Percentiles rank a stretch among this genome's conserved stretches.
Conservation (phyloP, 2,888 invertebrate species). For the Eledone cirrhosa region DNA sequence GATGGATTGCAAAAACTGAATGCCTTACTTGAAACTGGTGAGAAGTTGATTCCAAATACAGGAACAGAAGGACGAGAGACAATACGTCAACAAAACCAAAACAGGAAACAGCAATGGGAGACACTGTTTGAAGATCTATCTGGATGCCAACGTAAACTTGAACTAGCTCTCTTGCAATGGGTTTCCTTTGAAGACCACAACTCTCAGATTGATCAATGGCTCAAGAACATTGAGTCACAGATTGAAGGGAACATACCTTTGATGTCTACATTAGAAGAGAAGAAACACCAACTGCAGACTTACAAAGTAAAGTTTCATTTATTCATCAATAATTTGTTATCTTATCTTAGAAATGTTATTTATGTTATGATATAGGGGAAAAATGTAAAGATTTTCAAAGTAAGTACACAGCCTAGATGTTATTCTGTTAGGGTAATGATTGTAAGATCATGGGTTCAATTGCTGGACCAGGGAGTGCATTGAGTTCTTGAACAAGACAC, state of each 20-base stretch:
- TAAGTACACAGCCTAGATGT: too few species aligned
- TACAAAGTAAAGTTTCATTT: slow-evolving; percentile 46
- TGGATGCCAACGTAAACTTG: slow-evolving; percentile 84
- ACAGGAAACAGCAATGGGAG: slow-evolving; percentile 87
- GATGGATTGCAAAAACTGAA: slow-evolving; percentile 83
- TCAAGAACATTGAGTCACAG: slow-evolving; percentile 78
- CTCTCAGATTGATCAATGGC: slow-evolving; percentile 81
- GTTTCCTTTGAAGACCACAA: slow-evolving; percentile 90
- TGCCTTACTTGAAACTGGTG: slow-evolving; percentile 80
- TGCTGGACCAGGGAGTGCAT: too few species aligned
- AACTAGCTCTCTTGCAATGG: slow-evolving; percentile 90
- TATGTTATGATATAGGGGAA: too few species aligned
- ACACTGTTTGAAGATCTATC: slow-evolving; percentile 83
- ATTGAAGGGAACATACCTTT: slow-evolving; percentile 82
- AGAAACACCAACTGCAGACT: slow-evolving; percentile 76
- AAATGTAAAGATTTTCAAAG: too few species aligned
- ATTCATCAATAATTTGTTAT: neutral
- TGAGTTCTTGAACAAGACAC: too few species aligned
- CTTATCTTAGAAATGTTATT: too few species aligned
- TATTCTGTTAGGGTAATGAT: too few species aligned
- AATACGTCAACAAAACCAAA: slow-evolving; percentile 84
- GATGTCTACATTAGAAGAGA: slow-evolving; percentile 88
- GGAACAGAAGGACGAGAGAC: slow-evolving; percentile 89
- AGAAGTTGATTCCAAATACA: slow-evolving; percentile 90
- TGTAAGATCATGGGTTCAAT: too few species aligned